Base-by-base conservation (phyloP, 2,113 vertebrate genomes). In the Rhabdomys dilectus region DNA sequence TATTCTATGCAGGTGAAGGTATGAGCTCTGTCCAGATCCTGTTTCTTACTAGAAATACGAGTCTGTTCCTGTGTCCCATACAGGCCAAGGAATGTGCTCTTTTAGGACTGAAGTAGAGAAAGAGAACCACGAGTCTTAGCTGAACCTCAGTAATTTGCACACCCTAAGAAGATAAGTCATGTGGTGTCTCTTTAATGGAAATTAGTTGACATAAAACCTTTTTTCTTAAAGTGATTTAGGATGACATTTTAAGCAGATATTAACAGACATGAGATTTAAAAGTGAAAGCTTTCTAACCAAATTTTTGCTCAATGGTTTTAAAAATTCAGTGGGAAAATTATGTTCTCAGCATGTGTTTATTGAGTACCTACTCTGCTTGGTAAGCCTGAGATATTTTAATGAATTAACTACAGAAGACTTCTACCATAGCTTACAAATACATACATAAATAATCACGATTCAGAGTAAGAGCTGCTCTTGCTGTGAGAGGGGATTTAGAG, bases 1-100 rank as follows among this genome's bases (percentile, higher is more conserved):
- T 87, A 87, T 93, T 97, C 96, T 97, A 81, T 81, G 77, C 91
- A 92, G 95, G 81, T 68, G 22, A 96, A 92, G 70, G 77, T 48
- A 58, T 94, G 94, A 91, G 51, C 72, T 91, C 89, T 21, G 7
- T 34, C 76, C 34, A 91, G n/a, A 92, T 92, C 22, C 7, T 6
- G n/a, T 39, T 42, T 15, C 56, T 62, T n/a, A 16, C n/a, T 60
- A 9, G 36, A 58, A n/a, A 22, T 7, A 58, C 29, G 34, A 58
- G 13, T 17, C 22, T 42, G 15, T 29, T 24, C 56, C 22, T 58
- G 72, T 86, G 88, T 91, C 91, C 97, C 97, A 93, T 91, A 89
- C 72, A 94, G 92, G 60, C 72, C n/a, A 96, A 93, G 78, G 56
- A 48, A 64, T 91, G 91, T 86, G 72, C 42, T 86, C 16, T 73